phyloP scores from a whole-genome alignment of 2,797 vertebrate genomes.

The Sebastes hubbsi region DNA sequence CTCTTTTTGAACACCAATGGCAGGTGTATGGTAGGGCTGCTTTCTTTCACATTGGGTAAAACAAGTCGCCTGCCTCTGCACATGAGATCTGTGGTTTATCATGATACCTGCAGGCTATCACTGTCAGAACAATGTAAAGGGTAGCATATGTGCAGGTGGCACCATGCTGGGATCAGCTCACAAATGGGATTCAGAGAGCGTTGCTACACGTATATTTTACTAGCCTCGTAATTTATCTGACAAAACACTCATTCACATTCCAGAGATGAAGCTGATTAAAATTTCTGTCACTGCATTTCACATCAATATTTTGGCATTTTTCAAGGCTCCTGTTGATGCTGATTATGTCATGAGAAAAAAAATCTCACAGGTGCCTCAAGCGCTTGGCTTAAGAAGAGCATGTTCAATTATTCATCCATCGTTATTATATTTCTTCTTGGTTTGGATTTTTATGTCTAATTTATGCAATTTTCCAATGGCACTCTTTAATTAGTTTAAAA shows the following conservation, averaged over 20 bases:
- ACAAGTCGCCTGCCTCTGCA: neutral
- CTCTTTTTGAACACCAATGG: slow-evolving; percentile 24
- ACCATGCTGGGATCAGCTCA: neutral
- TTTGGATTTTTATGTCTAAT: neutral
- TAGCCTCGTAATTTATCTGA: neutral
- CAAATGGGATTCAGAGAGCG: neutral
- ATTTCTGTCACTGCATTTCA: neutral
- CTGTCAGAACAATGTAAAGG: neutral
- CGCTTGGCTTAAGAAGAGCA: neutral
- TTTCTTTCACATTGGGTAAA: slow-evolving; percentile 25
- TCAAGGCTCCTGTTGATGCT: neutral
- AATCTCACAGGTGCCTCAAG: neutral
- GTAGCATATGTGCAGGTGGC: neutral
- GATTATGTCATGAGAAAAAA: slow-evolving; percentile 6
- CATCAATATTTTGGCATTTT: slow-evolving; percentile 1
- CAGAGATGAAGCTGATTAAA: neutral
- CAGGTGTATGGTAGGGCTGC: neutral
- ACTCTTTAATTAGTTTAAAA: neutral
- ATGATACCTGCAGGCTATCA: slow-evolving; percentile 13
- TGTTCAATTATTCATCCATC: slow-evolving; percentile 17
- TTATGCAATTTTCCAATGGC: neutral
- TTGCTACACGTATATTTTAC: neutral
- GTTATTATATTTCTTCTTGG: slow-evolving; percentile 1
- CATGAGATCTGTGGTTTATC: neutral
- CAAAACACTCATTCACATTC: neutral